A percentile compares a stretch with the other conserved stretches of the same genome.
These are phyloP conservation scores for Elysia chlorotica DNA, from an alignment of 1,140 invertebrate genomes.

Conservation along the genomic window DNA sequence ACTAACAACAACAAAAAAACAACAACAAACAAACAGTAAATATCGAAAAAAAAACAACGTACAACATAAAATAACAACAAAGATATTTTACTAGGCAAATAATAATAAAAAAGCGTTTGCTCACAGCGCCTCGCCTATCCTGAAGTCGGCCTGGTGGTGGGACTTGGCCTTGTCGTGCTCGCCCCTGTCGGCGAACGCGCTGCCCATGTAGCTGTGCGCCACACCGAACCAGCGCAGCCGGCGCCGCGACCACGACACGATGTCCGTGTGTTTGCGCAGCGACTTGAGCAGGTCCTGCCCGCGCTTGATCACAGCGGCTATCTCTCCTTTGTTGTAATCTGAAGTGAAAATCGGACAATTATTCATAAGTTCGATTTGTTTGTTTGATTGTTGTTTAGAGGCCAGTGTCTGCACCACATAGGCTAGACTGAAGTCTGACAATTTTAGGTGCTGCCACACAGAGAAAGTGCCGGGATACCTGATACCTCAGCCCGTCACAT, in stretches of 20 bases:
- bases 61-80: not conserved
- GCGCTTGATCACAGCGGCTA: not conserved
- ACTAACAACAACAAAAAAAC: not conserved
- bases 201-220: not conserved
- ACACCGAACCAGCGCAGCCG: not conserved
- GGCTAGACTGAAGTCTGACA: too few relatives aligned
- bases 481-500: too few relatives aligned
- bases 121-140: not conserved
- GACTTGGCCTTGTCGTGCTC: not conserved
- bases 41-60: not conserved
- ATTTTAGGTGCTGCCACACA: too few relatives aligned
- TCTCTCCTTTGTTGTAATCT: too few relatives aligned
- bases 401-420: too few relatives aligned
- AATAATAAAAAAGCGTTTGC: not conserved
- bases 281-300: not conserved
- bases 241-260: not conserved
- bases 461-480: too few relatives aligned
- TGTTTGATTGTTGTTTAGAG: too few relatives aligned
- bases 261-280: not conserved
- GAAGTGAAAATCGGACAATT: too few relatives aligned
- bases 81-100: not conserved
- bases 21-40: not conserved
- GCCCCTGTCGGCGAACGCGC: not conserved
- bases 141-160: not conserved
- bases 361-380: too few relatives aligned